Conservation (phyloP, 2,888 invertebrate genomes). For the Protophormia terraenovae region DNA sequence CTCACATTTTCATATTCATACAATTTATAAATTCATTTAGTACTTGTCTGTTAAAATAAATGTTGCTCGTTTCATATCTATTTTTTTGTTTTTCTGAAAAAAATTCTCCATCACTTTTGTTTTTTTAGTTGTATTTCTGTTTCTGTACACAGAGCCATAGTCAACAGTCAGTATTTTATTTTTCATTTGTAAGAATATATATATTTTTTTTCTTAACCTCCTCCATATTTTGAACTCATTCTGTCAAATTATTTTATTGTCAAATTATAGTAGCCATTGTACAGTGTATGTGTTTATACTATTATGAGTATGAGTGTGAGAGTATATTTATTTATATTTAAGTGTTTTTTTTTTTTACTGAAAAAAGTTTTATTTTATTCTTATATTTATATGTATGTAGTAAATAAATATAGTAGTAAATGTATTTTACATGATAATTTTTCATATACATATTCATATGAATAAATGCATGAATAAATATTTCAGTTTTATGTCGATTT, state of each 20-base stretch:
- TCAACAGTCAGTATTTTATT: constrained; percentile 33
- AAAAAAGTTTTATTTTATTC: constrained; percentile 31
- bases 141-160: constrained; percentile 26
- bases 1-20: constrained; percentile 42
- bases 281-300: neutral
- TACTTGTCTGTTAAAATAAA: constrained; percentile 66
- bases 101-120: constrained; percentile 13
- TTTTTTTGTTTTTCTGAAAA: constrained; percentile 16
- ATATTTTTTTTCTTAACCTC: constrained; percentile 55
- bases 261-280: constrained; percentile 61
- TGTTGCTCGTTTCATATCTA: constrained; percentile 40
- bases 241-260: constrained; percentile 71
- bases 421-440: constrained; percentile 57
- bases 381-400: neutral
- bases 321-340: neutral
- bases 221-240: constrained; percentile 71
- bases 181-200: constrained; percentile 36
- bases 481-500: constrained; percentile 44
- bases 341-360: neutral
- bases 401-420: too few relatives aligned
- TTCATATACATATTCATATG: constrained; percentile 55
- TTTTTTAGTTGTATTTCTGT: neutral
- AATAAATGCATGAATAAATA: constrained; percentile 58
- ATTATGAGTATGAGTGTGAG: neutral
- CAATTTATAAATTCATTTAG: constrained; percentile 60